phyloP scores from a whole-genome alignment of 2,888 invertebrate genomes.

The Drosophila imparisetae region DNA sequence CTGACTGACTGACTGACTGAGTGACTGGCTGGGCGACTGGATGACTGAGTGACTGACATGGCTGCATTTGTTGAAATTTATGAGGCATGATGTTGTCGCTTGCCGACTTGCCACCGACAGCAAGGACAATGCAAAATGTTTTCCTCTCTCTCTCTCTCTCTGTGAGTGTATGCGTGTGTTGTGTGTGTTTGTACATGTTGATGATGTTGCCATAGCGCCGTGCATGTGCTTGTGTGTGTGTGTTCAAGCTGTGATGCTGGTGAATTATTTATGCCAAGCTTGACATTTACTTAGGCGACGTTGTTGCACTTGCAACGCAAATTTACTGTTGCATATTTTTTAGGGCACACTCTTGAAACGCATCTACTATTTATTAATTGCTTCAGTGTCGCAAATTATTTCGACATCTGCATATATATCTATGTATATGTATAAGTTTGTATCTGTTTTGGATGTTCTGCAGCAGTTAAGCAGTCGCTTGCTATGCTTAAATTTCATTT shows the following conservation, averaged over 20 bases:
- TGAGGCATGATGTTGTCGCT: conserved; percentile 70
- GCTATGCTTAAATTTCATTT: conserved; percentile 68
- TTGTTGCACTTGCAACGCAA: conserved; percentile 48
- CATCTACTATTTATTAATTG: conserved; percentile 74
- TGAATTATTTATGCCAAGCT: conserved; percentile 78
- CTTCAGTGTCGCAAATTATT: conserved; percentile 45
- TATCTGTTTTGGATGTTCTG: conserved; percentile 43
- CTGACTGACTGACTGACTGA: conserved; percentile 17
- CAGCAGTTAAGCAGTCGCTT: conserved; percentile 13
- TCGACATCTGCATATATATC: conserved; percentile 11
- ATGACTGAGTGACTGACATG: conserved; percentile 55
- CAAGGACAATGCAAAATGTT: conserved; percentile 73
- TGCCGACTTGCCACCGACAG: conserved; percentile 25
- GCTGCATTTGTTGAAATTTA: conserved; percentile 75
- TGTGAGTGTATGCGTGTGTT: conserved; percentile 22
- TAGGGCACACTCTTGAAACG: conserved; percentile 57
- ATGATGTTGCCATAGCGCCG: conserved; percentile 69
- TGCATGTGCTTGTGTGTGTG: conserved; percentile 20
- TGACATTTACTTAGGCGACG: conserved; percentile 74
- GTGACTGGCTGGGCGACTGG: conserved; percentile 35
- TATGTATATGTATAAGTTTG: no score
- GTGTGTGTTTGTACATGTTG: conserved; percentile 65
- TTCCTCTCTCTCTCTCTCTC: not conserved
- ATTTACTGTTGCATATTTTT: conserved; percentile 54
- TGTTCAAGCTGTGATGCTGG: conserved; percentile 54